Evolutionary conservation across 2,113 vertebrate species (phyloP), one percentile per base, ranked within the genome.

Genomic region (Smithornis capensis): DNA sequence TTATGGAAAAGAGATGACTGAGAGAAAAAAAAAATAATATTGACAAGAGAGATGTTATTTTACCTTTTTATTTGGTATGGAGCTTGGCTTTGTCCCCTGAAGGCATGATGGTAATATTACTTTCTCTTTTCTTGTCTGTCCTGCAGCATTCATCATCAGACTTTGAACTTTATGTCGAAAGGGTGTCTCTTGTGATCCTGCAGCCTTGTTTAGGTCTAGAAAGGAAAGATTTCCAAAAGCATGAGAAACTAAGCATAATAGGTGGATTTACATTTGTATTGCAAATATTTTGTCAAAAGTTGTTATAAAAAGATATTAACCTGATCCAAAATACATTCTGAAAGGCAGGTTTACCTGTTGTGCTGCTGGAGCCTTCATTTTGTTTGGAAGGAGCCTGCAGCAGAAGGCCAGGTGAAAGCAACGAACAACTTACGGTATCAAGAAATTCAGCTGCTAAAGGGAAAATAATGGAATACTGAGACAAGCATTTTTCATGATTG

Each of bases 51-150:
- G 3, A 33, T 29, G 6, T 17, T 38, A 23, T 47, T 80, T 96
- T 97, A 99, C 99, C 98, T 98, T 98, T 64, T 95, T 38, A 35
- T 98, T 98, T 38, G 98, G 98, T 22, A 97, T 75, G n/a, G 94
- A 97, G 56, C 59, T 92, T 75, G 98, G 96, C 85, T 98, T 98
- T 76, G 92, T 94, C 44, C 95, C 14, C 59, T 95, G 96, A 95
- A 99, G 90, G 25, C 95, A 98, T 27, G 76, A 37, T 1, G 98
- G 98, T 6, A 99, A 93, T 89, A 75, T 94, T 87, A 99, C 97
- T 96, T 96, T 98, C 33, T 97, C 93, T 94, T 91, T 98, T 83
- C 98, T 98, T 52, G 96, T 97, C 42, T 97, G 97, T 87, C 98
- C 98, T 14, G 96, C 93, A 64, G 96, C 98, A 84, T 99, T 98